These are phyloP conservation scores for Drosophila lini DNA, from an alignment of 1,140 invertebrate genomes.

Conservation along the genomic window DNA sequence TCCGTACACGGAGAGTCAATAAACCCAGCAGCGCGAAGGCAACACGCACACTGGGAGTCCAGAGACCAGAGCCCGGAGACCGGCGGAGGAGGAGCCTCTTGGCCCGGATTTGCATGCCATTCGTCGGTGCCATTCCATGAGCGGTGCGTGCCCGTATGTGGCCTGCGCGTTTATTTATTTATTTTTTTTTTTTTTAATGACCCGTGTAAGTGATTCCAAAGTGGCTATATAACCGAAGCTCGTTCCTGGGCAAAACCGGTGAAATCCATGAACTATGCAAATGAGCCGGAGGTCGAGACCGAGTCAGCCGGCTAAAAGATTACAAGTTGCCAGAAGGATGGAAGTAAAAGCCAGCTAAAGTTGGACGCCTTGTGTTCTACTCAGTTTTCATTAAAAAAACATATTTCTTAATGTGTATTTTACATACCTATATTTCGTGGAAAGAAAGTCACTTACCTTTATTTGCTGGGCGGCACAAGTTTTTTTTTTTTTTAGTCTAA, in stretches of 20 bases:
- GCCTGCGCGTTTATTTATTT: constrained; percentile 9
- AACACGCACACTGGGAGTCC: constrained; percentile 22
- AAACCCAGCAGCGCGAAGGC: constrained; percentile 57
- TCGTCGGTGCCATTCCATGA: constrained; percentile 10
- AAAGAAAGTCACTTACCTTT: not conserved
- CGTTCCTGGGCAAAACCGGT: not conserved
- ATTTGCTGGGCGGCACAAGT: not conserved
- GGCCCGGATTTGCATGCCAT: constrained; percentile 43
- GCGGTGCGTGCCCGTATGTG: constrained; percentile 42
- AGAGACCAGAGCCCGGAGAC: not conserved
- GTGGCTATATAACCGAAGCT: constrained; percentile 56
- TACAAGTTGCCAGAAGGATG: constrained; percentile 5
- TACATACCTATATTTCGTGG: not conserved
- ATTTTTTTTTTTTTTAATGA: constrained; percentile 21
- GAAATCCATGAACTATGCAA: constrained; percentile 22
- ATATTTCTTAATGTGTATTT: constrained; percentile 1
- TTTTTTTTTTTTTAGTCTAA: constrained; percentile 1
- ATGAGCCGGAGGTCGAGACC: constrained; percentile 11
- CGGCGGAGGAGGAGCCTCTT: not conserved
- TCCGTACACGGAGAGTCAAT: constrained; percentile 59
- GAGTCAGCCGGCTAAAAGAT: not conserved
- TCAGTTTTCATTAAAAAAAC: constrained; percentile 1
- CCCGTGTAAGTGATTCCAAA: constrained; percentile 64
- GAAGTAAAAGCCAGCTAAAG: not conserved
- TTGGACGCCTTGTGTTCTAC: not conserved